A percentile compares a stretch with the other conserved stretches of the same genome.
Conservation (phyloP, 1,140 invertebrate genomes). For the Apis dorsata region DNA sequence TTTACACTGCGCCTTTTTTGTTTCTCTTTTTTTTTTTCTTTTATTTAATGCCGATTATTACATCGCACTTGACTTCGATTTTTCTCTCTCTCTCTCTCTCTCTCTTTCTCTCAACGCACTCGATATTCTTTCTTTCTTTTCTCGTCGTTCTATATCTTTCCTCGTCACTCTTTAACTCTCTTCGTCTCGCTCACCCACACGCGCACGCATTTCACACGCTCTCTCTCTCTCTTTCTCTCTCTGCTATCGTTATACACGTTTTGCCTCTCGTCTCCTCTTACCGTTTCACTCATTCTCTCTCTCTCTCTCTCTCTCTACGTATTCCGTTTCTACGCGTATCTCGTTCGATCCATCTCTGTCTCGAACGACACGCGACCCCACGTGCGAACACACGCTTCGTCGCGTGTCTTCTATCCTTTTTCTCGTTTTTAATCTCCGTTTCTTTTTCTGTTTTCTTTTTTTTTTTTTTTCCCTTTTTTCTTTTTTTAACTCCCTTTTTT, state of each 20-base stretch:
- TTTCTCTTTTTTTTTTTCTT: not conserved
- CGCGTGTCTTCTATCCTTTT: not conserved
- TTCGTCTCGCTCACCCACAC: constrained; percentile 23
- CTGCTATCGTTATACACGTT: not conserved
- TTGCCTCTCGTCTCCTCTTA: constrained; percentile 24
- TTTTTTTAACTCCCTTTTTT: constrained; percentile 21
- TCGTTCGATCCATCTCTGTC: not conserved
- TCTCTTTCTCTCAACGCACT: no score
- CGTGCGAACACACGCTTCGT: not conserved
- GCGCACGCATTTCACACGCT: constrained; percentile 18
- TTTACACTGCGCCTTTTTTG: constrained; percentile 51
- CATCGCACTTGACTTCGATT: constrained; percentile 29
- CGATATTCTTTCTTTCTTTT: no score
- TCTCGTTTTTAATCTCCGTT: constrained; percentile 16
- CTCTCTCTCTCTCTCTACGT: not conserved
- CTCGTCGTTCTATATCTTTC: not conserved
- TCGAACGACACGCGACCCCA: not conserved
- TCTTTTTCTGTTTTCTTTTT: constrained; percentile 21
- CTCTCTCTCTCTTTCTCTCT: not conserved
- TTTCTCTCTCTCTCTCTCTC: not conserved
- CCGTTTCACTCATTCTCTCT: not conserved
- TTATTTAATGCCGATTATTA: constrained; percentile 19
- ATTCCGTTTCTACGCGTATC: not conserved
- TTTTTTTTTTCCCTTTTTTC: constrained; percentile 15
- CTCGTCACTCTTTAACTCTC: constrained; percentile 21